These are phyloP conservation scores for Dendrophyllia cribrosa DNA, from an alignment of 64 coral and sea anemone genomes.

Conservation along the genomic window DNA sequence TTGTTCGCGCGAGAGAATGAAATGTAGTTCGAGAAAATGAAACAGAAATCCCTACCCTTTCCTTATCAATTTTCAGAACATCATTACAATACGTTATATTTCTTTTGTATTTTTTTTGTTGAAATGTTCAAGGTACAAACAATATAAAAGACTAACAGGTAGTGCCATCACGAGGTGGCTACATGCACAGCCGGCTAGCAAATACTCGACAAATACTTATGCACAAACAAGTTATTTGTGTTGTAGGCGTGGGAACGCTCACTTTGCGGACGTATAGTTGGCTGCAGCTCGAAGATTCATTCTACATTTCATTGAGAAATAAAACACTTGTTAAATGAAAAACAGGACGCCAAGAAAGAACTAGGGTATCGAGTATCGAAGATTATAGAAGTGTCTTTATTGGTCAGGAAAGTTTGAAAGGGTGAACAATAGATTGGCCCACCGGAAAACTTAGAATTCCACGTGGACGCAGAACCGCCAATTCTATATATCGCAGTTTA, in stretches of 20 bases:
- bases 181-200: background rate
- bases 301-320: no score
- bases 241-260: background rate
- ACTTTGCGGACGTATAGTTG: no score
- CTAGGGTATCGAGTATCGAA: background rate
- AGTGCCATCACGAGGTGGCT: no score
- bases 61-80: background rate
- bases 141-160: background rate
- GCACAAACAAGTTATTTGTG: background rate
- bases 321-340: no score
- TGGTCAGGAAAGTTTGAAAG: background rate
- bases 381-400: background rate
- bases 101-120: background rate
- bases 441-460: background rate
- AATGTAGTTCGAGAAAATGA: no score
- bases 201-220: background rate
- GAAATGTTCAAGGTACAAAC: background rate
- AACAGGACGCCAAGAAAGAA: no score
- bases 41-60: no score
- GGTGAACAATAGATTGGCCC: background rate
- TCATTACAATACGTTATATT: background rate
- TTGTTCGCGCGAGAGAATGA: no score
- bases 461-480: background rate
- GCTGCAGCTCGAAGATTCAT: no score
- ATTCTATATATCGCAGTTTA: background rate